Conservation (phyloP, 2,797 vertebrate genomes). For the Hafferia zeledoni region DNA sequence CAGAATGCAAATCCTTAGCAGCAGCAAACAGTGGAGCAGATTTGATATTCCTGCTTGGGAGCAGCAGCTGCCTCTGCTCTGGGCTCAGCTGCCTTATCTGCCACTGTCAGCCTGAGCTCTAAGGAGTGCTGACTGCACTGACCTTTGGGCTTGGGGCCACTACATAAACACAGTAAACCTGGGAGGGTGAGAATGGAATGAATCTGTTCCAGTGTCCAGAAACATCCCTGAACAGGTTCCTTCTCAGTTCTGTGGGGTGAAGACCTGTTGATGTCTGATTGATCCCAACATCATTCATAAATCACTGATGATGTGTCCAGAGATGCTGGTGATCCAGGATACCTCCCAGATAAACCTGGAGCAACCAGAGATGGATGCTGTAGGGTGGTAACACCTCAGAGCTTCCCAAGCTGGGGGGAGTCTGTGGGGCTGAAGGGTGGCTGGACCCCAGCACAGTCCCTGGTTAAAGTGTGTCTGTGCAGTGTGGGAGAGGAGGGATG, state of each 20-base stretch:
- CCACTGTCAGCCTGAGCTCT: neutral
- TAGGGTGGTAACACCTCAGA: neutral
- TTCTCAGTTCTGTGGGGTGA: neutral
- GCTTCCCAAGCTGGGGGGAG: fast-evolving
- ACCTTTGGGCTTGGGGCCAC: neutral
- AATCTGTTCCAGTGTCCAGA: neutral
- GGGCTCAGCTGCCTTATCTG: neutral
- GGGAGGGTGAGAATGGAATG: neutral
- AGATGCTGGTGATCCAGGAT: neutral
- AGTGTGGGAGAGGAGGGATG: neutral
- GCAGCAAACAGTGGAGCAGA: neutral
- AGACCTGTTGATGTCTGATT: neutral
- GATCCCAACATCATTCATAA: neutral
- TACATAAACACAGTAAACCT: neutral
- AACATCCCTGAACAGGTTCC: neutral
- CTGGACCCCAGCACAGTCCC: neutral
- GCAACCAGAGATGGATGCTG: neutral
- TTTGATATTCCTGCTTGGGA: neutral
- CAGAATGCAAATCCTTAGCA: neutral
- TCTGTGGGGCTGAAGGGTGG: neutral
- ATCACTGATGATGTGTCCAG: neutral
- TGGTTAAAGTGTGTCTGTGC: neutral
- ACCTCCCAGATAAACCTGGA: neutral
- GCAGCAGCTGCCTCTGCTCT: neutral
- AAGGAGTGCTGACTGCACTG: neutral